These are phyloP conservation scores for Cosmorhoe ocellata DNA, from an alignment of 2,888 invertebrate genomes.

Conservation along the genomic window DNA sequence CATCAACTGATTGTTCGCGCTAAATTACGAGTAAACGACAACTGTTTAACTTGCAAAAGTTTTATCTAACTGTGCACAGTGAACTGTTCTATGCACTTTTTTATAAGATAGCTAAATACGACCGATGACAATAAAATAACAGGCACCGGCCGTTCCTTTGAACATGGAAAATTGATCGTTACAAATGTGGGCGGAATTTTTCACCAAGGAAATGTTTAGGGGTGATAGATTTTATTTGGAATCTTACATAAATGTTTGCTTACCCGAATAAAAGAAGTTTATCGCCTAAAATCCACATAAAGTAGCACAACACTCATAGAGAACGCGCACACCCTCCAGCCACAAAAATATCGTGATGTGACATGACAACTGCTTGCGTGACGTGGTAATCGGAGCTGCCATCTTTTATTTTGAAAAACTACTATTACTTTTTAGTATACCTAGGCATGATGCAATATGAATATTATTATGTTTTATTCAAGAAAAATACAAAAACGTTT, in stretches of 20 bases:
- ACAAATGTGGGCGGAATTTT: constrained; percentile 31
- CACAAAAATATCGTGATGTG: constrained; percentile 82
- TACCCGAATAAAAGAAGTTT: constrained; percentile 76
- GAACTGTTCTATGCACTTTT: constrained; percentile 45
- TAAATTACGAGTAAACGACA: constrained; percentile 47
- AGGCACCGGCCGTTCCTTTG: constrained; percentile 65
- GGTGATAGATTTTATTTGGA: neutral
- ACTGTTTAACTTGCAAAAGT: constrained; percentile 32
- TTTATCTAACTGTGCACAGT: constrained; percentile 33
- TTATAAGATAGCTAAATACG: constrained; percentile 48
- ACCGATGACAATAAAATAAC: constrained; percentile 57
- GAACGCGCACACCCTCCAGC: constrained; percentile 82
- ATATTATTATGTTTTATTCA: too few species aligned
- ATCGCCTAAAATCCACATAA: constrained; percentile 83
- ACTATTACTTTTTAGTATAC: constrained; percentile 4
- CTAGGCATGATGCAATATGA: too few species aligned
- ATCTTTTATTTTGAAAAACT: constrained; percentile 26
- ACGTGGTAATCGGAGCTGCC: constrained; percentile 77
- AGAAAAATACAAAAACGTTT: too few species aligned
- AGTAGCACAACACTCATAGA: constrained; percentile 81
- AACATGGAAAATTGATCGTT: constrained; percentile 48
- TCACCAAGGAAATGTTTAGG: neutral
- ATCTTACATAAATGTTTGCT: constrained; percentile 40
- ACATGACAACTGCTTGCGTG: constrained; percentile 81
- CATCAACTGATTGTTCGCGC: constrained; percentile 53